Percentiles rank a stretch among this genome's conserved stretches.
Evolutionary conservation across 2,888 invertebrate species (phyloP).

Genomic region (Masnerella sp.): DNA sequence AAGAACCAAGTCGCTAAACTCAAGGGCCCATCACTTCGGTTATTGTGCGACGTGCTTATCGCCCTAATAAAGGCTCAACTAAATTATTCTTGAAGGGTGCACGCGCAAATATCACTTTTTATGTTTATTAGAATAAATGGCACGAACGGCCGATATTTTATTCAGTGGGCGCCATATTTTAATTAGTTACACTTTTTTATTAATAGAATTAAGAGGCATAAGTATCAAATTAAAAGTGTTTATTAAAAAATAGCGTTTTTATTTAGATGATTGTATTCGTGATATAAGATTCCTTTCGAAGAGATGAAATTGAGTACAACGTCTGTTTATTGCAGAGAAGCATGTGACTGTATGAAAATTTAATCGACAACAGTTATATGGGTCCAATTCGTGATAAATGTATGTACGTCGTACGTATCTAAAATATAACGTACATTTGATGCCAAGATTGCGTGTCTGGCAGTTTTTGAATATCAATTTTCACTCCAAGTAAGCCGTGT

Average conservation of each 20-base stretch:
- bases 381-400: conserved; percentile 49
- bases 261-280: too few relatives aligned
- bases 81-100: conserved; percentile 16
- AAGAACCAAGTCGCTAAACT: conserved; percentile 17
- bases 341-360: conserved; percentile 27
- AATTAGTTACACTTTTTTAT: too few relatives aligned
- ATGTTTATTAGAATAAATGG: background rate
- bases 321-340: conserved; percentile 23
- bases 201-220: too few relatives aligned
- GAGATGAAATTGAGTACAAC: conserved; percentile 20
- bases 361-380: conserved; percentile 38
- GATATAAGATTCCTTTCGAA: conserved; percentile 15
- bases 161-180: too few relatives aligned
- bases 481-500: conserved; percentile 44
- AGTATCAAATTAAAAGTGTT: too few relatives aligned
- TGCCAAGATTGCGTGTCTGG: conserved; percentile 52
- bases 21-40: conserved; percentile 24
- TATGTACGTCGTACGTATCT: conserved; percentile 26
- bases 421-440: conserved; percentile 49
- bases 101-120: background rate
- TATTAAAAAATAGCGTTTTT: too few relatives aligned
- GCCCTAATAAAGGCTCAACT: conserved; percentile 28
- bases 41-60: conserved; percentile 47
- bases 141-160: too few relatives aligned
- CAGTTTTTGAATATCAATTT: conserved; percentile 57